These are phyloP conservation scores for Helarctos malayanus DNA, from an alignment of 2,797 vertebrate genomes.

Conservation along the genomic window DNA sequence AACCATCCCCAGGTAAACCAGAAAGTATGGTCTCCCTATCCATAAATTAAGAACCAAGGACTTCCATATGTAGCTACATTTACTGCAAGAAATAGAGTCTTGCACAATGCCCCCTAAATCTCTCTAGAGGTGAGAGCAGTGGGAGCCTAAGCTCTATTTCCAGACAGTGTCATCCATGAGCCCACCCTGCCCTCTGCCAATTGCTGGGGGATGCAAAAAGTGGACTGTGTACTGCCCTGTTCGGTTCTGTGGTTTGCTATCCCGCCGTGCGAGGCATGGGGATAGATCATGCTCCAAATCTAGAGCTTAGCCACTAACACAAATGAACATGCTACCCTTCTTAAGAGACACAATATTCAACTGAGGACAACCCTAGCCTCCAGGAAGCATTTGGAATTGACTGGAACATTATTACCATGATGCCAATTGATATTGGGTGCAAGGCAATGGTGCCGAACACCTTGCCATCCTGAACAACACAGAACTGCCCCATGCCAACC, in stretches of 20 bases:
- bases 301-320: neutral
- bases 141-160: neutral
- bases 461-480: neutral
- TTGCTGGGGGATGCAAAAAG: neutral
- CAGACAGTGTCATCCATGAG: fast-evolving
- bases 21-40: neutral
- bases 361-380: neutral
- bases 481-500: neutral
- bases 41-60: neutral
- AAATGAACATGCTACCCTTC: neutral
- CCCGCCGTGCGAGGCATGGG: neutral
- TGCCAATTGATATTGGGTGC: neutral
- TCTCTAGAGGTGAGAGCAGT: neutral
- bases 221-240: neutral
- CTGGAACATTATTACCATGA: neutral
- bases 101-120: neutral
- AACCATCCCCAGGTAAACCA: neutral
- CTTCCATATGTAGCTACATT: neutral
- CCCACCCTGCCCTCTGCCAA: neutral
- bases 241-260: neutral
- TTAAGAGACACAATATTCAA: neutral
- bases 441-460: neutral
- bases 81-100: neutral
- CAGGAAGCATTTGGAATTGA: neutral
- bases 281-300: neutral